Conservation (phyloP, 2,113 vertebrate species). For the Brachyistius frenatus region DNA sequence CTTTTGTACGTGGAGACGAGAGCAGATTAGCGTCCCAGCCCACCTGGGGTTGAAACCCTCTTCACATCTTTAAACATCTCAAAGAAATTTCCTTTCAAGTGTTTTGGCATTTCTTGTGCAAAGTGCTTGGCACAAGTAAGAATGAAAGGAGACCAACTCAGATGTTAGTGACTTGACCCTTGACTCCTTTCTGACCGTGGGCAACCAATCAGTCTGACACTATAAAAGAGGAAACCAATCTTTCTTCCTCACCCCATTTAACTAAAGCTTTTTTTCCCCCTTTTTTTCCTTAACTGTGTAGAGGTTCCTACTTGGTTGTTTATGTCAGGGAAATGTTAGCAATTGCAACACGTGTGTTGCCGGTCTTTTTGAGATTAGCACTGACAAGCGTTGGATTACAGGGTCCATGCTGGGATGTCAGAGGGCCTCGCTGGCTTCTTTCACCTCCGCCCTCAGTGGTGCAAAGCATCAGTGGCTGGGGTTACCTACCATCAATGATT, state of each 20-base stretch:
- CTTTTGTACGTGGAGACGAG: slow-evolving; percentile 46
- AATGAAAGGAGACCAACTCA: slow-evolving; percentile 42
- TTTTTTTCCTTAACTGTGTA: neutral
- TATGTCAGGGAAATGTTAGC: slow-evolving; percentile 19
- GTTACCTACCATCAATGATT: slow-evolving; percentile 80
- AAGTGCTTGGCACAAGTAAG: slow-evolving; percentile 30
- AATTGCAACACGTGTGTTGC: slow-evolving; percentile 32
- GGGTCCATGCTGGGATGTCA: slow-evolving; percentile 72
- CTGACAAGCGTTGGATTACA: slow-evolving; percentile 75
- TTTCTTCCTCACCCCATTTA: neutral
- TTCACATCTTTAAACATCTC: slow-evolving; percentile 37
- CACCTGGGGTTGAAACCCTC: slow-evolving; percentile 61
- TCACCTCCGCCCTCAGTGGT: slow-evolving; percentile 75
- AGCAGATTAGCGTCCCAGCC: slow-evolving; percentile 58
- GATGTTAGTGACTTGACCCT: slow-evolving; percentile 60
- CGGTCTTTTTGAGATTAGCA: slow-evolving; percentile 73
- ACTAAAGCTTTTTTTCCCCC: slow-evolving; percentile 14
- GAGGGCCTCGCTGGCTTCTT: slow-evolving; percentile 74
- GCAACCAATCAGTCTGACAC: slow-evolving; percentile 20
- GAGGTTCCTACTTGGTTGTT: slow-evolving; percentile 11
- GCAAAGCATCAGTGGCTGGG: slow-evolving; percentile 68
- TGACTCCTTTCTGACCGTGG: slow-evolving; percentile 23
- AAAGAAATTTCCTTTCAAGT: slow-evolving; percentile 43
- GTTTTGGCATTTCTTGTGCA: slow-evolving; percentile 44
- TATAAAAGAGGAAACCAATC: neutral